These are phyloP conservation scores for Erebia epiphron DNA, from an alignment of 2,888 invertebrate species.

Conservation along the genomic window DNA sequence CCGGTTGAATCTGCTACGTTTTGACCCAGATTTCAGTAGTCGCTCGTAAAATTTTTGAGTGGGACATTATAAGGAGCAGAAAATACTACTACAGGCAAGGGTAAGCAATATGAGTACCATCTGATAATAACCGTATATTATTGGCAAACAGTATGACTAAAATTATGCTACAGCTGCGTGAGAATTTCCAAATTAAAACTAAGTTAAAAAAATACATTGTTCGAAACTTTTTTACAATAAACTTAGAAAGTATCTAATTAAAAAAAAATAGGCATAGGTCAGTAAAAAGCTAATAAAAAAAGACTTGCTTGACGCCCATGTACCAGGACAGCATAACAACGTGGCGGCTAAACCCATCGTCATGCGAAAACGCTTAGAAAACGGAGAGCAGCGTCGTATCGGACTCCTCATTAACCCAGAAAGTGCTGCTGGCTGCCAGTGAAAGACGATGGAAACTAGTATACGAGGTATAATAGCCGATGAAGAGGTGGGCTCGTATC, in stretches of 20 bases:
- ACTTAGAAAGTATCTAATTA: too few species aligned
- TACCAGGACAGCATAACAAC: conserved; percentile 68
- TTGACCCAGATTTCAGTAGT: conserved; percentile 12
- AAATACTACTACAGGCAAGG: too few species aligned
- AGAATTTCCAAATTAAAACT: too few species aligned
- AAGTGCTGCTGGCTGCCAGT: conserved; percentile 71
- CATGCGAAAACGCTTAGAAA: conserved; percentile 80
- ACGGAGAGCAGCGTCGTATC: conserved; percentile 62
- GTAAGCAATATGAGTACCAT: too few species aligned
- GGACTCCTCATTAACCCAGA: conserved; percentile 80
- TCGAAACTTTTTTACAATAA: too few species aligned
- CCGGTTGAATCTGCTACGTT: conserved; percentile 12
- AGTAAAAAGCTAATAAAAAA: conserved; percentile 24
- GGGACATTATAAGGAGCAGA: background rate
- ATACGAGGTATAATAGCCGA: conserved; percentile 77
- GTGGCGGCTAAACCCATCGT: conserved; percentile 54
- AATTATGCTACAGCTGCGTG: too few species aligned
- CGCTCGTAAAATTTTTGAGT: conserved; percentile 3
- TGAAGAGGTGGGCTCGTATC: conserved; percentile 41
- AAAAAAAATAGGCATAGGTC: background rate
- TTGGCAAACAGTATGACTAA: too few species aligned
- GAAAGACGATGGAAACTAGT: conserved; percentile 79
- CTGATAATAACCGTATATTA: too few species aligned
- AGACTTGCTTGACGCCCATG: conserved; percentile 28
- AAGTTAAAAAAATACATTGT: too few species aligned